phyloP scores from a whole-genome alignment of 1,140 invertebrate species.

The Drosophila parvula region DNA sequence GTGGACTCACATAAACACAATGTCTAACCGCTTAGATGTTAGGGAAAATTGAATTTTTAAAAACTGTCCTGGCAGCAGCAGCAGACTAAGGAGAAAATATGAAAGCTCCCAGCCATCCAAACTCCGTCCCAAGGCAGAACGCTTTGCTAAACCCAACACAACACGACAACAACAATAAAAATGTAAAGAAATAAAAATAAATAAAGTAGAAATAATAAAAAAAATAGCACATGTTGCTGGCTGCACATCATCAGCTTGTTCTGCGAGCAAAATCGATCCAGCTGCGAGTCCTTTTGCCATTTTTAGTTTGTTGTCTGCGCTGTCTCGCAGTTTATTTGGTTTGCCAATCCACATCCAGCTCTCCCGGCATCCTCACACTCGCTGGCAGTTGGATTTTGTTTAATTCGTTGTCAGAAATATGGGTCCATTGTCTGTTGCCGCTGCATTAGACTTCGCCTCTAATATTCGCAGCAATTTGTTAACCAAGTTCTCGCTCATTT shows the following conservation, averaged over 20 bases:
- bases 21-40: conserved; percentile 63
- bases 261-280: conserved; percentile 56
- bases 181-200: conserved; percentile 17
- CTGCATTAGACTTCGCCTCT: conserved; percentile 75
- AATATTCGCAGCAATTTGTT: conserved; percentile 80
- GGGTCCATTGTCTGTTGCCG: conserved; percentile 61
- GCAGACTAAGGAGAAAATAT: conserved; percentile 70
- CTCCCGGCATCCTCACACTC: conserved; percentile 5
- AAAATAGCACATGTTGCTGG: conserved; percentile 47
- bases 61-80: conserved; percentile 69
- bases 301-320: conserved; percentile 29
- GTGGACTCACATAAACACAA: conserved; percentile 43
- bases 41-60: conserved; percentile 79
- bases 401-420: conserved; percentile 77
- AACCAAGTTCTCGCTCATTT: conserved; percentile 59
- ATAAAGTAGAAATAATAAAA: conserved; percentile 16
- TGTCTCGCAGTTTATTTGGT: conserved; percentile 58
- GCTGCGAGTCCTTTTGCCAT: conserved; percentile 17
- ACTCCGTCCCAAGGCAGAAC: conserved; percentile 28
- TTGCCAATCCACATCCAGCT: not conserved
- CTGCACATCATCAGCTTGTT: conserved; percentile 71
- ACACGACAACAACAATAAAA: not conserved
- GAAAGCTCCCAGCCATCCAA: conserved; percentile 45
- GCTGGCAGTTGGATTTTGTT: conserved; percentile 63
- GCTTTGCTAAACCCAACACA: conserved; percentile 31